Conservation (phyloP, 2,888 invertebrate genomes). For the Meiosimyza platycephala region DNA sequence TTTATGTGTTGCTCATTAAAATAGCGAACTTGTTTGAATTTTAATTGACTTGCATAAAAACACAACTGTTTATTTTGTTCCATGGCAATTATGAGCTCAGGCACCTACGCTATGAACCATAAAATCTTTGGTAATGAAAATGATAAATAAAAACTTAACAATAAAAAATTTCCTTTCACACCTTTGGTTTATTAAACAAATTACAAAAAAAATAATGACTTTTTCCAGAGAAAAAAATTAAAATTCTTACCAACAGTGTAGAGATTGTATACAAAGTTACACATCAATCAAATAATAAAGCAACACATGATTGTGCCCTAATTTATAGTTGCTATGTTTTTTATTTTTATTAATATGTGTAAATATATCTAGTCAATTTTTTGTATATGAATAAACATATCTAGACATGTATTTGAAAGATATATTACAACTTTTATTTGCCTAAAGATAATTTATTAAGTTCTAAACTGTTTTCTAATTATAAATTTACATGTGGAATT, state of each 20-base stretch:
- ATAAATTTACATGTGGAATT: constrained; percentile 11
- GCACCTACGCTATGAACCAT: constrained; percentile 8
- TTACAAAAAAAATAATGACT: constrained; percentile 2
- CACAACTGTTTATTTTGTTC: not conserved
- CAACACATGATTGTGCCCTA: constrained; percentile 6
- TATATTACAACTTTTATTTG: constrained; percentile 1
- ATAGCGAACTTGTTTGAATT: constrained; percentile 14
- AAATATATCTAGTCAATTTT: not conserved
- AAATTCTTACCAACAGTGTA: not conserved
- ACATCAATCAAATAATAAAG: not conserved
- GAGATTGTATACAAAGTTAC: not conserved
- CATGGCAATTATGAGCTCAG: constrained; percentile 6
- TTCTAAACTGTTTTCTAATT: constrained; percentile 32
- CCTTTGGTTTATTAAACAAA: constrained; percentile 17
- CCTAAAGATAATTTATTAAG: constrained; percentile 32
- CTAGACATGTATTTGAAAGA: constrained; percentile 2
- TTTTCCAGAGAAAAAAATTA: not conserved
- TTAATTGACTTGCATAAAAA: constrained; percentile 18
- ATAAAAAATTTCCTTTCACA: constrained; percentile 10
- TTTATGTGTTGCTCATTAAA: constrained; percentile 7
- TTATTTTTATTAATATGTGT: no score
- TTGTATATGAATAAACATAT: not conserved
- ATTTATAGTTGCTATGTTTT: not conserved
- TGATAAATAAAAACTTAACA: not conserved
- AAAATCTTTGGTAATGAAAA: not conserved